Base-by-base conservation (phyloP, 2,797 vertebrate species). In the Notoglanidium macrostoma region DNA sequence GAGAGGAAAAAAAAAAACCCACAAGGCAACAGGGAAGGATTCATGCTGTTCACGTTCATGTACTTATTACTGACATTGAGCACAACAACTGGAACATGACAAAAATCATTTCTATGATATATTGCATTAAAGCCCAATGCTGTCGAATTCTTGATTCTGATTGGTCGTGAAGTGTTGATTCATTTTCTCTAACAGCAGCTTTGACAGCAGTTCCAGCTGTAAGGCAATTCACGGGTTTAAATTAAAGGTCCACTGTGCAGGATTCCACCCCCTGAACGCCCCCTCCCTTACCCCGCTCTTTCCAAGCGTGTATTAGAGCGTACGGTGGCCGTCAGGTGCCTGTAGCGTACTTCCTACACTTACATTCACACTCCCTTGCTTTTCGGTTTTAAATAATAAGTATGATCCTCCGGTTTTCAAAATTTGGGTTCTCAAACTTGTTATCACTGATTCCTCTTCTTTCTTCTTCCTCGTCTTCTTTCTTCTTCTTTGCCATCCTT, bases 11-110 rank as follows among this genome's bases (percentile, higher is more conserved):
- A 67, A 55, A 23, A 44, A 77, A 46, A 40, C 35, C 35, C 19
- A 32, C 46, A 0, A 29, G 68, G 70, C 81, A 76, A 83, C 79
- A 46, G 65, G 77, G 26, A 46, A 40, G 15, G 51, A 29, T 84
- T 84, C 29, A 44, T 84, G 68, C 59, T 55, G 54, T 57, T 72
- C 78, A 61, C 26, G 68, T 32, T 82, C 55, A 17, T 87, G 79
- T 49, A 65, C 32, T 82, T 74, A 73, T 73, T 82, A 81, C 46
- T 63, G 78, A 82, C 46, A 82, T 82, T 23, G 32, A 73, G 79
- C n/a, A 59, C 10, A 49, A 73, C 65, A 46, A 82, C 40, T 19
- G 61, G 40, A 49, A 61, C n/a, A 2, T 65, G 57, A 65, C 61
- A 82, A 49, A 82, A 82, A 82, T 65, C 44, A 65, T 65, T 82